Conservation (phyloP, 2,888 invertebrate species). For the Perithous albicinctus region DNA sequence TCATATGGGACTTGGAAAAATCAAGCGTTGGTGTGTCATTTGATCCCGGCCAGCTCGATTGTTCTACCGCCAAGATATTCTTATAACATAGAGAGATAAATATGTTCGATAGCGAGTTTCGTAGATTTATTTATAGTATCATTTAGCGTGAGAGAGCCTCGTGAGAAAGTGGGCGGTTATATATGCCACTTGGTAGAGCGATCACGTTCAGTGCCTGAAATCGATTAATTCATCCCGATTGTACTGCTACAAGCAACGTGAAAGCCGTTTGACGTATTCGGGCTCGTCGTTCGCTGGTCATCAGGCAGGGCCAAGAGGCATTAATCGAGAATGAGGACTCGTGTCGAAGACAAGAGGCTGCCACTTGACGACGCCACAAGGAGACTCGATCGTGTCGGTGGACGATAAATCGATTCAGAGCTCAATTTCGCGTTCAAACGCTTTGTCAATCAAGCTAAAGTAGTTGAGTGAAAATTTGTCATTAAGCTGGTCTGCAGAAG, state of each 20-base stretch:
- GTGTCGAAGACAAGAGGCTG: constrained; percentile 29
- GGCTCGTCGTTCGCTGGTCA: constrained; percentile 51
- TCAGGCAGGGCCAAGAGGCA: constrained; percentile 39
- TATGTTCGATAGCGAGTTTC: no score
- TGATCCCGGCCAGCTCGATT: no score
- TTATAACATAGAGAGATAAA: no score
- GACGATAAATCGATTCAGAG: constrained; percentile 26
- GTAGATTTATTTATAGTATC: neutral
- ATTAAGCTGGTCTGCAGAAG: no score
- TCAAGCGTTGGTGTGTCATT: no score
- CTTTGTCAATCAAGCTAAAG: neutral
- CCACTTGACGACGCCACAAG: constrained; percentile 40
- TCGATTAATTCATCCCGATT: constrained; percentile 50
- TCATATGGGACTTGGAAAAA: no score
- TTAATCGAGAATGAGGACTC: constrained; percentile 49
- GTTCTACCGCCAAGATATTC: no score
- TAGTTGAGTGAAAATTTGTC: neutral
- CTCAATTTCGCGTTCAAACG: neutral
- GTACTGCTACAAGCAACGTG: constrained; percentile 3
- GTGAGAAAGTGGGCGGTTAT: constrained; percentile 40
- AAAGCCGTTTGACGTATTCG: constrained; percentile 10
- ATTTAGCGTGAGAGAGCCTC: constrained; percentile 16
- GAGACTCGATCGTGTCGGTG: constrained; percentile 16
- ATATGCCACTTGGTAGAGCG: constrained; percentile 20
- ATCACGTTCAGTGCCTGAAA: constrained; percentile 48